A percentile compares a stretch with the other conserved stretches of the same genome.
Conservation (phyloP, 2,888 invertebrate species). For the Archaeoteleia sp. region DNA sequence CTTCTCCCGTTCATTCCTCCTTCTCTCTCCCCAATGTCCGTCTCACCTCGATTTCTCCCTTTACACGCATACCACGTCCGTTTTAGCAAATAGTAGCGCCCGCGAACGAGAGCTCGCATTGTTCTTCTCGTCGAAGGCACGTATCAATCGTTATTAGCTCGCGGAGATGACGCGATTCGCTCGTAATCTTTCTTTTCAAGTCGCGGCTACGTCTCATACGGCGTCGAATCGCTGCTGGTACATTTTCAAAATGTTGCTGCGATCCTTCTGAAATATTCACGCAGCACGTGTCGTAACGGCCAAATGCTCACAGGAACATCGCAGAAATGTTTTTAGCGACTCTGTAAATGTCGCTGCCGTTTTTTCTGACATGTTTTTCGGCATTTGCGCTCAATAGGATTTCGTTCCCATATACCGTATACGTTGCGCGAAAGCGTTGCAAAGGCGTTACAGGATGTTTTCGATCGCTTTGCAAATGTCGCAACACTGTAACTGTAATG, state of each 20-base stretch:
- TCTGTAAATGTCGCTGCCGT: no score
- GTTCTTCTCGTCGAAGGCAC: constrained; percentile 30
- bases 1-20: constrained; percentile 11
- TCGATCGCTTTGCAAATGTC: no score
- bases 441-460: no score
- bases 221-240: not conserved
- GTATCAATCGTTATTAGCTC: constrained; percentile 37
- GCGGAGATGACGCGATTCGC: constrained; percentile 24
- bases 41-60: constrained; percentile 28
- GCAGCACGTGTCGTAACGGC: no score
- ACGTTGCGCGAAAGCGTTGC: no score
- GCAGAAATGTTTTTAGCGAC: no score
- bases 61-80: constrained; percentile 40
- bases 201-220: constrained; percentile 3
- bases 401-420: no score
- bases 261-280: not conserved
- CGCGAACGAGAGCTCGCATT: constrained; percentile 22
- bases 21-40: constrained; percentile 21
- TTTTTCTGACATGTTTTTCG: no score
- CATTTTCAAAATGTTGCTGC: constrained; percentile 2
- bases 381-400: no score
- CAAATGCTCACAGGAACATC: no score
- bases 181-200: constrained; percentile 32
- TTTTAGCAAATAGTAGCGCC: constrained; percentile 36
- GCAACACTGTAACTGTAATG: no score